phyloP scores from a whole-genome alignment of 2,888 invertebrate species.

The Tipula vernalis region DNA sequence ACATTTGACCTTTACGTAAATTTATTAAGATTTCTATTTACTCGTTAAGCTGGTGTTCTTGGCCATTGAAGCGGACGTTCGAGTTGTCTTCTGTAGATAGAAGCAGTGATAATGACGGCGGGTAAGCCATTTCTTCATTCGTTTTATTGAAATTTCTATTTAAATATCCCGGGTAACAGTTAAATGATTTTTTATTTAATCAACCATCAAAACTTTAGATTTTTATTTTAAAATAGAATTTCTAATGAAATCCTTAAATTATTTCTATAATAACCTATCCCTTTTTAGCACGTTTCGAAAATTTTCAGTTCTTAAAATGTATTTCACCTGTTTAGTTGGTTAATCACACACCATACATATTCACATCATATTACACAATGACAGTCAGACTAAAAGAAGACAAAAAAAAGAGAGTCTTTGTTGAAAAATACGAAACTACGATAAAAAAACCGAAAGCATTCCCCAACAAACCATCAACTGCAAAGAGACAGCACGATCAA shows the following conservation, averaged over 20 bases:
- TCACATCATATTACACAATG: neutral
- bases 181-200: neutral
- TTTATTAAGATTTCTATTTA: no score
- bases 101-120: no score
- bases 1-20: no score
- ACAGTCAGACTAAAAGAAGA: neutral
- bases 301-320: no score
- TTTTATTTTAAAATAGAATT: neutral
- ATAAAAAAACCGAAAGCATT: neutral
- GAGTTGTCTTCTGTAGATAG: no score
- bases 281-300: neutral
- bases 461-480: neutral
- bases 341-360: neutral
- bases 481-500: no score
- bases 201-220: neutral
- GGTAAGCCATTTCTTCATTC: no score
- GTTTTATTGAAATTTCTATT: no score
- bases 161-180: neutral
- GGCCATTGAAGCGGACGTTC: no score
- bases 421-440: neutral
- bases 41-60: no score
- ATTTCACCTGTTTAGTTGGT: neutral
- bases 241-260: neutral
- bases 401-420: neutral
- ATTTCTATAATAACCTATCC: neutral